Evolutionary conservation across 1,140 invertebrate genomes (phyloP), one percentile per base, ranked within the genome.

Genomic region (Drosophila micromelanica): DNA sequence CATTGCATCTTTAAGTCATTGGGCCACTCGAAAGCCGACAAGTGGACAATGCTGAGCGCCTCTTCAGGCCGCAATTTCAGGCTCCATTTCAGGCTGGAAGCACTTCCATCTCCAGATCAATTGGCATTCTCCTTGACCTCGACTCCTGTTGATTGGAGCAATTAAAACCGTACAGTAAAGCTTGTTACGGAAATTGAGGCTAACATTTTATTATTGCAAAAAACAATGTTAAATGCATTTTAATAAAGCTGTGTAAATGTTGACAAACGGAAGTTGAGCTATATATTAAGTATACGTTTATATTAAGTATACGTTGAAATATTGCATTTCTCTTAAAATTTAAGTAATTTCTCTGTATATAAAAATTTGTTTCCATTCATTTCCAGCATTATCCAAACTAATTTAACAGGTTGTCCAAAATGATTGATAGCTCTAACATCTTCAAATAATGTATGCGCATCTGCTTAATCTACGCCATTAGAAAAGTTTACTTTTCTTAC

Each of bases 141-240:
- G 27, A 45, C 15, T 38, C 45, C 11, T 72, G 35, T 67, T 67
- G 43, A 67, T 76, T 76, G 61, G 23, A n/a, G 32, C 70, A 76
- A 76, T 73, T 76, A 67, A 73, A 76, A 77, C 8, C 43, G 9
- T 17, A 23, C 52, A 48, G 52, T 64, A n/a, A 55, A 64, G 4
- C 15, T 42, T 7, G 5, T 13, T 27, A 30, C 30, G 35, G 30
- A 61, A 12, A 20, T 49, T 13, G 30, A 35, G 57, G 43, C 35
- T 48, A 13, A 11, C 43, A 38, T 13, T 60, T 48, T 37, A 60
- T 37, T 60, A 30, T 20, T 8, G 5, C 17, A 15, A 35, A 32
- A 23, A 46, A 60, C 57, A 48, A 20, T 37, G 32, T 54, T n/a
- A 38, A 61, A 27, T 46, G 30, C 13, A 15, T 15, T 52, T 52